A percentile compares a stretch with the other conserved stretches of the same genome.
Conservation (phyloP, 2,113 vertebrate species). For the Ctenodactylus gundi region DNA sequence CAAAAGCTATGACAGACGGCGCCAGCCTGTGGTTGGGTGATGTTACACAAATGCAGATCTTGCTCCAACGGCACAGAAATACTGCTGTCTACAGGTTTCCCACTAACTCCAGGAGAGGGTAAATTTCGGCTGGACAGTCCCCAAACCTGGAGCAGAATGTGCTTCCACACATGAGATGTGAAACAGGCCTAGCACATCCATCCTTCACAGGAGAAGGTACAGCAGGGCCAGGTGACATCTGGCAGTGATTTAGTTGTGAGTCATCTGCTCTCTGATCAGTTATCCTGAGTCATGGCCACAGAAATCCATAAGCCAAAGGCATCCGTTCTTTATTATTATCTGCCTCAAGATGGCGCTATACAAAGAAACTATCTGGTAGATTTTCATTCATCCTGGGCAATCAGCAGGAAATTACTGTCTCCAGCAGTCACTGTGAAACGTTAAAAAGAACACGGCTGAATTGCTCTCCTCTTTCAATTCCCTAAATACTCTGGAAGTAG, state of each 20-base stretch:
- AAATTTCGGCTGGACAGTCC: conserved; percentile 2
- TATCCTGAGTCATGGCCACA: conserved; percentile 60
- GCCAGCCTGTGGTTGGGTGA: background rate
- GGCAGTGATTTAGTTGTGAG: conserved; percentile 54
- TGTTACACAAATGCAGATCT: background rate
- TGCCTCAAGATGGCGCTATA: background rate
- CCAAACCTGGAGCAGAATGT: conserved; percentile 39
- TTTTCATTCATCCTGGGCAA: background rate
- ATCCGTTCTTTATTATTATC: conserved; percentile 14
- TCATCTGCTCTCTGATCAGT: conserved; percentile 11
- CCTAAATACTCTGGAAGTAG: background rate
- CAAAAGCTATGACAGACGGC: background rate
- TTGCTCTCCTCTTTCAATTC: conserved; percentile 1
- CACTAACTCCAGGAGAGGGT: conserved; percentile 22
- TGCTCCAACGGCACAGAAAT: background rate
- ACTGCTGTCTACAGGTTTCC: background rate
- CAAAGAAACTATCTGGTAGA: conserved; percentile 26
- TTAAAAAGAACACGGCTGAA: conserved; percentile 37
- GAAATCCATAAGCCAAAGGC: conserved; percentile 12
- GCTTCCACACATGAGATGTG: conserved; percentile 16
- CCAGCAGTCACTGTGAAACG: conserved; percentile 13
- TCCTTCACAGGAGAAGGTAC: background rate
- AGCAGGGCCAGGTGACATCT: conserved; percentile 17
- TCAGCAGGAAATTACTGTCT: conserved; percentile 23
- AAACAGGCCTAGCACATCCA: conserved; percentile 33